Percentiles rank a stretch among this genome's conserved stretches.
phyloP scores from a whole-genome alignment of 2,888 invertebrate species.

The Dastarcus helophoroides region DNA sequence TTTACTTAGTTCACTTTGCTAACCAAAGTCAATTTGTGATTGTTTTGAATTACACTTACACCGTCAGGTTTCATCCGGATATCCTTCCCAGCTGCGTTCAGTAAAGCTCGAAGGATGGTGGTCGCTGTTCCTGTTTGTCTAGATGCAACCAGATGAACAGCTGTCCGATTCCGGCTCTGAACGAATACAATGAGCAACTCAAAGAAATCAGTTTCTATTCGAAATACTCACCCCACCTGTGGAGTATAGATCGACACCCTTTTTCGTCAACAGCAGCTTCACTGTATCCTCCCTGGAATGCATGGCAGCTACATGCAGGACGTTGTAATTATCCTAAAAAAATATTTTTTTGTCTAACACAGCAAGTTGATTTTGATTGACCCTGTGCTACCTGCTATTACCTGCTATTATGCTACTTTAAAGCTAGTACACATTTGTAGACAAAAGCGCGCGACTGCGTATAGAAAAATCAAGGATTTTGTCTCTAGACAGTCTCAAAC shows the following conservation, averaged over 20 bases:
- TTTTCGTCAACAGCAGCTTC: constrained; percentile 73
- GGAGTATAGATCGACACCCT: constrained; percentile 83
- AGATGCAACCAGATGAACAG: constrained; percentile 89
- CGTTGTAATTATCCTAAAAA: constrained; percentile 89
- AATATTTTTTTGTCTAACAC: no score
- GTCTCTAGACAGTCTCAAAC: no score
- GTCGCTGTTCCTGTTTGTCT: constrained; percentile 88
- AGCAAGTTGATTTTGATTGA: no score
- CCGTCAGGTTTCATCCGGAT: constrained; percentile 77
- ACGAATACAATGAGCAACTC: constrained; percentile 18
- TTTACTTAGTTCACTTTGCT: no score
- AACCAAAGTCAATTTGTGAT: no score
- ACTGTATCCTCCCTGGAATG: constrained; percentile 92
- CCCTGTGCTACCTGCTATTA: no score
- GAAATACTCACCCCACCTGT: constrained; percentile 78
- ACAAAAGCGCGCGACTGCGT: no score
- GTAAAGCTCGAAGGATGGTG: constrained; percentile 75
- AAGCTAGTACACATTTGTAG: no score
- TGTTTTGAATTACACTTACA: constrained; percentile 50
- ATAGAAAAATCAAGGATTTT: no score
- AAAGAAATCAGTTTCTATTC: constrained; percentile 3
- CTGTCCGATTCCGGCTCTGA: constrained; percentile 85
- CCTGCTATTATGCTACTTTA: no score
- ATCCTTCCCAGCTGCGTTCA: constrained; percentile 83
- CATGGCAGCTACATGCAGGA: constrained; percentile 89